Evolutionary conservation across 2,797 vertebrate genomes (phyloP).

Genomic region (Falco biarmicus): DNA sequence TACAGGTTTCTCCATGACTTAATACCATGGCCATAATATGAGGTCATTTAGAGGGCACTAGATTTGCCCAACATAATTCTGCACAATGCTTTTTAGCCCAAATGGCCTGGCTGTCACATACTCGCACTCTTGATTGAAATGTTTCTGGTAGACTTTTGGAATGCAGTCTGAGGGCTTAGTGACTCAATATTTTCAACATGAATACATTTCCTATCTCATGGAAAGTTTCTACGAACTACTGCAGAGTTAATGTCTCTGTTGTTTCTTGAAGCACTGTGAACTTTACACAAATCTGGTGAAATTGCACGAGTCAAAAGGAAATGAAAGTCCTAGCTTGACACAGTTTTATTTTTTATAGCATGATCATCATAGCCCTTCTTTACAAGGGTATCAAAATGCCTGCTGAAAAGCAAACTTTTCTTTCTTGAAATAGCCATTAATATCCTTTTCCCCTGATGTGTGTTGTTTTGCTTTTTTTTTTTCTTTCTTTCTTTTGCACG

Average conservation of each 20-base stretch:
- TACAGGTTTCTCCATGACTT: slow-evolving; percentile 75
- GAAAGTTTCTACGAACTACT: slow-evolving; percentile 76
- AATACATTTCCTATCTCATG: slow-evolving; percentile 78
- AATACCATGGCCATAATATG: slow-evolving; percentile 72
- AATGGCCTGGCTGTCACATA: slow-evolving; percentile 79
- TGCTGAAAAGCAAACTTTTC: slow-evolving; percentile 21
- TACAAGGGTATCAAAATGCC: slow-evolving; percentile 18
- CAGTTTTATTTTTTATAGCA: slow-evolving; percentile 44
- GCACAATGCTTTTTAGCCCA: slow-evolving; percentile 74
- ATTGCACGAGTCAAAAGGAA: slow-evolving; percentile 40
- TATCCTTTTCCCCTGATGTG: background rate
- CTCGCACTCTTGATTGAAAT: slow-evolving; percentile 79
- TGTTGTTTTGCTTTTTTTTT: background rate
- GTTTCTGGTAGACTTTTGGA: slow-evolving; percentile 82
- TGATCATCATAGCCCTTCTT: slow-evolving; percentile 24
- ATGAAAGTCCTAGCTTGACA: slow-evolving; percentile 29
- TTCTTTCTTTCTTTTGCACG: background rate
- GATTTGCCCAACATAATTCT: slow-evolving; percentile 77
- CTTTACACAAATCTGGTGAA: slow-evolving; percentile 66
- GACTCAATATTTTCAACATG: slow-evolving; percentile 80
- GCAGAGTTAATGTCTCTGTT: slow-evolving; percentile 71
- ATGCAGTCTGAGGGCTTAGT: slow-evolving; percentile 82
- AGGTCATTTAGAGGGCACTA: slow-evolving; percentile 81
- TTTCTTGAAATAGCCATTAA: slow-evolving; percentile 41
- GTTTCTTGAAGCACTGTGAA: slow-evolving; percentile 64